phyloP scores from a whole-genome alignment of 2,888 invertebrate species.

The Dolichomitus sp. region DNA sequence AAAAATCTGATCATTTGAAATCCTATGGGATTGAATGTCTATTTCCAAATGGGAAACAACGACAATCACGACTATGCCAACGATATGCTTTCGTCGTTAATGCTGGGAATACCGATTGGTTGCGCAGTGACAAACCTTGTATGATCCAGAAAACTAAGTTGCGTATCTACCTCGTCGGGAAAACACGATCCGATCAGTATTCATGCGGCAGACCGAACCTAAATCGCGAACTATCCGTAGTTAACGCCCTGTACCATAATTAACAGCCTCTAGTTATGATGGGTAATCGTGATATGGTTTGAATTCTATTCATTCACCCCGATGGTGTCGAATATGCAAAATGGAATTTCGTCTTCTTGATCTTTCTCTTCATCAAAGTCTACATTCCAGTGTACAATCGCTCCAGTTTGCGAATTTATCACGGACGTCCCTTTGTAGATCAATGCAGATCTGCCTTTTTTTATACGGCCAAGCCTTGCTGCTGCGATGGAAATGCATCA shows the following conservation, averaged over 20 bases:
- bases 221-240: constrained; percentile 50
- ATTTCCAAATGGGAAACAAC: no score
- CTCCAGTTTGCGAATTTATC: not conserved
- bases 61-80: no score
- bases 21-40: no score
- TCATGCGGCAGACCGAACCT: constrained; percentile 51
- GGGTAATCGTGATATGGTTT: not conserved
- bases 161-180: constrained; percentile 28
- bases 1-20: no score
- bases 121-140: constrained; percentile 74
- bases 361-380: no score
- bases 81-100: no score
- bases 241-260: constrained; percentile 50
- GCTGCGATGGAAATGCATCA: not conserved
- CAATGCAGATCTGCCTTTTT: not conserved
- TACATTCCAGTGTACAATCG: not conserved
- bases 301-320: no score
- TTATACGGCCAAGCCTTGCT: not conserved
- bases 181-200: constrained; percentile 42
- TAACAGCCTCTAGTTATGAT: constrained; percentile 26
- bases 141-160: constrained; percentile 72
- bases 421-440: not conserved
- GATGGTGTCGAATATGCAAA: no score
- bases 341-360: no score
- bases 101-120: no score